A percentile compares a stretch with the other conserved stretches of the same genome.
Conservation (phyloP, 2,888 invertebrate genomes). For the Athripsodes cinereus region DNA sequence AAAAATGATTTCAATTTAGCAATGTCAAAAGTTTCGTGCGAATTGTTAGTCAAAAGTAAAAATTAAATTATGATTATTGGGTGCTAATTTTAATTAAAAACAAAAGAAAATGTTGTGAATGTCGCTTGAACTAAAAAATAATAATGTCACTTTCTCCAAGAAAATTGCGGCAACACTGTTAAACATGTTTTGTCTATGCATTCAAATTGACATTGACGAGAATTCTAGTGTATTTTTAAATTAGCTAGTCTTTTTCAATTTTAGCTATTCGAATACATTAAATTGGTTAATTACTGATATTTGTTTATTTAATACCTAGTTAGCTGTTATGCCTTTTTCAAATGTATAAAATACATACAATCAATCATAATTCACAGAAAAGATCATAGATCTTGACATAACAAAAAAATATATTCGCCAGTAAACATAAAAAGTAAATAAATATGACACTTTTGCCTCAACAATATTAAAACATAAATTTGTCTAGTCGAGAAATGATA, state of each 20-base stretch:
- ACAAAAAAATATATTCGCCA: too few species aligned
- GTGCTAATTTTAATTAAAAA: constrained; percentile 23
- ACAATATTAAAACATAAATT: too few species aligned
- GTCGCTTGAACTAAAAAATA: neutral
- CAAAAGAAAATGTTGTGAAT: neutral
- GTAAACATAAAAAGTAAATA: too few species aligned
- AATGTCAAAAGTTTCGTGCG: constrained; percentile 12
- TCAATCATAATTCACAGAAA: too few species aligned
- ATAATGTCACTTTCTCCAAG: neutral
- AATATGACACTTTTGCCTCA: too few species aligned
- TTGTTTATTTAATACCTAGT: too few species aligned
- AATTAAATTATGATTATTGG: constrained; percentile 8
- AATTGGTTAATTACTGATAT: neutral
- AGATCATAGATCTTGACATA: too few species aligned
- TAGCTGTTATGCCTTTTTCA: too few species aligned
- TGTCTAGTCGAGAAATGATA: too few species aligned
- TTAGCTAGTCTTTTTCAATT: constrained; percentile 7
- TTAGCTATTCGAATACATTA: neutral
- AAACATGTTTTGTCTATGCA: neutral
- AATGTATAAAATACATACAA: too few species aligned
- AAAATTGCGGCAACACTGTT: neutral
- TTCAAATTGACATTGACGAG: neutral
- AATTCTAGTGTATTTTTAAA: constrained; percentile 5
- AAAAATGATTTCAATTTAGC: constrained; percentile 7
- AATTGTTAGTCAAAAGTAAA: constrained; percentile 7